These are phyloP conservation scores for Sebastes diploproa DNA, from an alignment of 2,797 vertebrate species.

Conservation along the genomic window DNA sequence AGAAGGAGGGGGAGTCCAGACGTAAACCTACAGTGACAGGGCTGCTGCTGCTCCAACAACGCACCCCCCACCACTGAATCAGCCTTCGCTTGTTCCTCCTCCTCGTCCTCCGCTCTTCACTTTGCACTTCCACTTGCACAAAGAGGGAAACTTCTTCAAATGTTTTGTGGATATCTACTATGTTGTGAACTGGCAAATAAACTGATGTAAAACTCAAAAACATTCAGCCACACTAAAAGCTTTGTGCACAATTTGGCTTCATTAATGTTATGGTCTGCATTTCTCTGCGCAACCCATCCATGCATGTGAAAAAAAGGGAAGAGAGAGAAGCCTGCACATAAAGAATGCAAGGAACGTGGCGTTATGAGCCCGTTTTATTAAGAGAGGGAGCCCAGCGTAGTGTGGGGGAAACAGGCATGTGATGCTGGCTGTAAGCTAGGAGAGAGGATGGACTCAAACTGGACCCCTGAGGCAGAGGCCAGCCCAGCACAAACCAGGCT, in stretches of 20 bases:
- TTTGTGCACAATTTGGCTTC: constrained; percentile 17
- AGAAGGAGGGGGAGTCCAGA: constrained; percentile 36
- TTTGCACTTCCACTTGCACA: constrained; percentile 13
- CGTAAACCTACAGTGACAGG: constrained; percentile 72
- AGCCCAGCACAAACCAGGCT: constrained; percentile 53
- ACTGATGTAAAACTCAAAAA: constrained; percentile 4
- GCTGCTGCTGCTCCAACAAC: constrained; percentile 51
- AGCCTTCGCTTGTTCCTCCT: constrained; percentile 36
- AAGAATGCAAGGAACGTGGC: constrained; percentile 77
- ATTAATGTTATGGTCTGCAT: constrained; percentile 39
- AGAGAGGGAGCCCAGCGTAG: constrained; percentile 48
- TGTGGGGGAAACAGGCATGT: constrained; percentile 47
- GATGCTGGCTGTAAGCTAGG: constrained; percentile 43
- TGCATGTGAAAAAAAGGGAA: constrained; percentile 42
- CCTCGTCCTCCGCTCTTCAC: constrained; percentile 4
- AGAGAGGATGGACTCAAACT: constrained; percentile 48
- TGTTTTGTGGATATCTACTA: background rate
- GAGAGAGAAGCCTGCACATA: constrained; percentile 37
- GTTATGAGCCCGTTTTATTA: constrained; percentile 69
- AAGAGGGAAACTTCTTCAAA: constrained; percentile 13
- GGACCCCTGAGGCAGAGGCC: constrained; percentile 61
- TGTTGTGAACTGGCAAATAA: constrained; percentile 3
- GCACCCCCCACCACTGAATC: constrained; percentile 57
- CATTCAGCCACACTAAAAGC: constrained; percentile 16
- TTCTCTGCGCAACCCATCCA: constrained; percentile 37